phyloP scores from a whole-genome alignment of 2,888 invertebrate genomes.

The Drosophila pseudotakahashii region DNA sequence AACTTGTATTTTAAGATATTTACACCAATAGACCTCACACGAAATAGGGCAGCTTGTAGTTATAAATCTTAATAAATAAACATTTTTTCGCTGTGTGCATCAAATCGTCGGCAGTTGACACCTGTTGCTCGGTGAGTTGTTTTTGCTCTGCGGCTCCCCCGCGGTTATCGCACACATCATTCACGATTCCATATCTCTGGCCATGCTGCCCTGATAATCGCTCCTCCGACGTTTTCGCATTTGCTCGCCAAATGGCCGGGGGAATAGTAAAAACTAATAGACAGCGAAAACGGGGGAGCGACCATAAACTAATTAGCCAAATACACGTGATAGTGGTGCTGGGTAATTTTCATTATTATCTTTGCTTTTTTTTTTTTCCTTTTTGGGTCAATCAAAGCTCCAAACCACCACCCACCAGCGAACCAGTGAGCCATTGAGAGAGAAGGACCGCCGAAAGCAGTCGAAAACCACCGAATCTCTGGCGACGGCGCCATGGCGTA shows the following conservation, averaged over 20 bases:
- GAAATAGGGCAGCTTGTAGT: too few relatives aligned
- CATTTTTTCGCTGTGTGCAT: constrained; percentile 10
- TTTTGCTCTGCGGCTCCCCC: constrained; percentile 13
- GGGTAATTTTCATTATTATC: not conserved
- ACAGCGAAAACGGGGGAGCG: not conserved
- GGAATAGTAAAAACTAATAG: not conserved
- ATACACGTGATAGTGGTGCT: constrained; percentile 21
- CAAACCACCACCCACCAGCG: constrained; percentile 5
- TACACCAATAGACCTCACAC: too few relatives aligned
- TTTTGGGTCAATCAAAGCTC: constrained; percentile 2
- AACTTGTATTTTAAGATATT: too few relatives aligned
- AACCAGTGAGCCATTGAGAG: constrained; percentile 4
- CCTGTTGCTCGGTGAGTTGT: constrained; percentile 12
- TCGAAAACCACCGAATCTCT: constrained; percentile 16
- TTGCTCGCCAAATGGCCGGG: constrained; percentile 3
- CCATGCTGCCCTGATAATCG: constrained; percentile 27
- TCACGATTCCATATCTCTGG: constrained; percentile 30
- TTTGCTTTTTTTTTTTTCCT: not conserved
- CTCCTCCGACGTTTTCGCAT: constrained; percentile 5
- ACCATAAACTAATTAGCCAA: constrained; percentile 26
- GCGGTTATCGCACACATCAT: constrained; percentile 34
- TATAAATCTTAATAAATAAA: too few relatives aligned
- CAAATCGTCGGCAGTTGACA: constrained; percentile 16
- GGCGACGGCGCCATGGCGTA: constrained; percentile 70
- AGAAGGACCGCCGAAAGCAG: not conserved